Evolutionary conservation across 2,888 invertebrate species (phyloP), one percentile per base, ranked within the genome.

Genomic region (Xylota sylvarum): DNA sequence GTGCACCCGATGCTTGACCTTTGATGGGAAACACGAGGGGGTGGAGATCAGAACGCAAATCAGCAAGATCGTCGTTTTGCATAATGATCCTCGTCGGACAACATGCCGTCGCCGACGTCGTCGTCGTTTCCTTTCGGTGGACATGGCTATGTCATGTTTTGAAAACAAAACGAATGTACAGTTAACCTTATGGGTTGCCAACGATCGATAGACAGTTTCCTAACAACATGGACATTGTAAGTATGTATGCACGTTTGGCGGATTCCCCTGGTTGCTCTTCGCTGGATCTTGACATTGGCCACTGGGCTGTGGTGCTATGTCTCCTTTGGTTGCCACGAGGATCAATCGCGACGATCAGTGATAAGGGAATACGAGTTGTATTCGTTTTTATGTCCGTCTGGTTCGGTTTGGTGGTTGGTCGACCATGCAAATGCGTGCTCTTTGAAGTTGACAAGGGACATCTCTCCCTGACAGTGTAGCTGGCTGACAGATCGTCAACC

Each of bases 61-160:
- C 62, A 55, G 60, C 64, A 48, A 55, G 56, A 72, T 58, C 73
- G 48, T 73, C 73, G 50, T 60, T 73, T 80, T 72, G 79, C 58
- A 80, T 80, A 72, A 65, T 73, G 65, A 80, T 80, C 70, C 62
- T 64, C 55, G 55, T 55, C 55, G 62, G 70, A 64, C 78, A 70
- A 46, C 43, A 64, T 55, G 43, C 37, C 77, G 56, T 64, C 27
- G 70, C 43, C 37, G 58, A 23, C 35, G 74, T 64, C 5, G 74
- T 64, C 5, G 76, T 40, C 17, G 60, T 69, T 17, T 60, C 40
- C 46, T 62, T 50, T 35, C 43, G 55, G 23, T 19, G 46, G 65
- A 58, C 79, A 58, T 73, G 40, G 6, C 48, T 12, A 64, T 50
- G 64, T 14, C 48, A 56, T 64, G 70, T 64, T 64, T 30, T 27